phyloP scores from a whole-genome alignment of 2,888 invertebrate species.

The Alcis repandata region DNA sequence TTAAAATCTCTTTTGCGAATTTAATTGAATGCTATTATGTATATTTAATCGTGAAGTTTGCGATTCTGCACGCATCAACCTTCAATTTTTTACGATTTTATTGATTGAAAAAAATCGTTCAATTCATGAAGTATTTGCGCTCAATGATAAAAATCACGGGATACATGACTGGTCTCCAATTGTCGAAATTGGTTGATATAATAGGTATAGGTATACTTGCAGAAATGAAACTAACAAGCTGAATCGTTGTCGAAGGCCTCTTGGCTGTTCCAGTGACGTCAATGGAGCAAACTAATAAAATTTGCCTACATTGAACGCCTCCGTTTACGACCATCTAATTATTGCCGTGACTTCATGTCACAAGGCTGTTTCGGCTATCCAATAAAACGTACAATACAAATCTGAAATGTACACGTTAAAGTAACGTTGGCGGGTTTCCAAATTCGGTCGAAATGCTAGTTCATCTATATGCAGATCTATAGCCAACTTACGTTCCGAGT shows the following conservation, averaged over 20 bases:
- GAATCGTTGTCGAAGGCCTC: conserved; percentile 67
- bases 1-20: conserved; percentile 16
- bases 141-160: conserved; percentile 34
- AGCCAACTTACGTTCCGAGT: conserved; percentile 42
- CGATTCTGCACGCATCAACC: conserved; percentile 9
- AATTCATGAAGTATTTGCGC: not conserved
- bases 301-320: conserved; percentile 52
- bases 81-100: not conserved
- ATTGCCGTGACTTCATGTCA: conserved; percentile 55
- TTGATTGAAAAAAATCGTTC: not conserved
- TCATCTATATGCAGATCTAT: conserved; percentile 49
- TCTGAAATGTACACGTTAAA: conserved; percentile 42
- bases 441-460: conserved; percentile 49
- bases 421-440: conserved; percentile 59
- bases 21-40: conserved; percentile 10
- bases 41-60: conserved; percentile 16
- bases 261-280: conserved; percentile 52
- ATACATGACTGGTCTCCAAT: conserved; percentile 49
- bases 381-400: conserved; percentile 49
- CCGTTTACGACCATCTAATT: conserved; percentile 58
- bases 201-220: conserved; percentile 48
- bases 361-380: conserved; percentile 53
- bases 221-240: conserved; percentile 61
- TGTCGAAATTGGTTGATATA: conserved; percentile 56
- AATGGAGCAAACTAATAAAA: conserved; percentile 61